These are phyloP conservation scores for Thalassophryne amazonica DNA, from an alignment of 2,797 vertebrate genomes.

Conservation along the genomic window DNA sequence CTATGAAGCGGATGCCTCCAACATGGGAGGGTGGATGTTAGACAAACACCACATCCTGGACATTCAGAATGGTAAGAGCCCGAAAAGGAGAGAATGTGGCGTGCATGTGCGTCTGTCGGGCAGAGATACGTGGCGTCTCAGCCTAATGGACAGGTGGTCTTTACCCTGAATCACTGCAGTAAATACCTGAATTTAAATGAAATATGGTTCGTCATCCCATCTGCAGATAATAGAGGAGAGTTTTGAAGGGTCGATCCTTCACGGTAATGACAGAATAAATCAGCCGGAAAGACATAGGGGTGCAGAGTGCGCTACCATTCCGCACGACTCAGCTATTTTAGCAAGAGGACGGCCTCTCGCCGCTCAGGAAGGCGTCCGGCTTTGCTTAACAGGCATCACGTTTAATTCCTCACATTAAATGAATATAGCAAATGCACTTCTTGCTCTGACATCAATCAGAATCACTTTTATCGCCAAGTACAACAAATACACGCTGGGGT, in stretches of 20 bases:
- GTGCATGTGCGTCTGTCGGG: constrained; percentile 9
- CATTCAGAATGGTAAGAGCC: constrained; percentile 88
- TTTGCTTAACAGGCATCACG: constrained; percentile 54
- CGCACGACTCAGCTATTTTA: constrained; percentile 73
- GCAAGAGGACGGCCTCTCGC: constrained; percentile 71
- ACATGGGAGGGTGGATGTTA: constrained; percentile 95
- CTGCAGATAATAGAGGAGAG: constrained; percentile 81
- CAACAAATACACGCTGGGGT: constrained; percentile 40
- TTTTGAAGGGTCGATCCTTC: constrained; percentile 84
- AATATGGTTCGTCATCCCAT: constrained; percentile 79
- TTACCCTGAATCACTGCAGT: constrained; percentile 69
- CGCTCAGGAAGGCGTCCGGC: constrained; percentile 65
- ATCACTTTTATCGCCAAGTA: constrained; percentile 29
- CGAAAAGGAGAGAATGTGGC: background rate
- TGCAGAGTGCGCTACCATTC: constrained; percentile 57
- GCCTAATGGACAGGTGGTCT: constrained; percentile 62
- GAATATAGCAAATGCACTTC: constrained; percentile 44
- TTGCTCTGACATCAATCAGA: constrained; percentile 46
- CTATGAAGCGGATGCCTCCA: constrained; percentile 93
- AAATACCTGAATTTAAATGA: constrained; percentile 79
- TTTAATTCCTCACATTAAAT: constrained; percentile 54
- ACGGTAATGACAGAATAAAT: constrained; percentile 87
- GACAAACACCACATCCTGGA: constrained; percentile 95
- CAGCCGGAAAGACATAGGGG: constrained; percentile 69
- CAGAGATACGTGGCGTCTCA: constrained; percentile 62